phyloP scores from a whole-genome alignment of 2,113 vertebrate species.

The Panthera tigris region DNA sequence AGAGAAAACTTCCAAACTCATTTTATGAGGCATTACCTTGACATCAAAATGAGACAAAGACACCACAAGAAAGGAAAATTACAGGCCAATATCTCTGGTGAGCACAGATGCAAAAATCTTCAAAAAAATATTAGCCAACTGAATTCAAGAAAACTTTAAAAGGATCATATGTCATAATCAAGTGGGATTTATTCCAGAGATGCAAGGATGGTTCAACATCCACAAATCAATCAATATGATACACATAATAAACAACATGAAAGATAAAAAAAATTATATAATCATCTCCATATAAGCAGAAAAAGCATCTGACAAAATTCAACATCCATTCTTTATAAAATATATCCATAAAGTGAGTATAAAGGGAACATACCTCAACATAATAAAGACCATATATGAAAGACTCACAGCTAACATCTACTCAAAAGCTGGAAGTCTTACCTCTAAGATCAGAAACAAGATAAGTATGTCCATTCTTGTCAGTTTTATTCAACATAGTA shows the following conservation, averaged over 20 bases:
- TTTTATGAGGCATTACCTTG: background rate
- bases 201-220: background rate
- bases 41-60: background rate
- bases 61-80: background rate
- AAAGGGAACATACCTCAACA: background rate
- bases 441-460: background rate
- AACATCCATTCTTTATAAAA: background rate
- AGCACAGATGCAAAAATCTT: background rate
- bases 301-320: background rate
- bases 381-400: background rate
- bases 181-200: background rate
- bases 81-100: background rate
- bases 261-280: background rate
- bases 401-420: background rate
- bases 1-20: background rate
- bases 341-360: background rate
- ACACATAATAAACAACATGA: background rate
- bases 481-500: background rate
- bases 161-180: background rate
- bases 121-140: background rate
- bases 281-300: background rate
- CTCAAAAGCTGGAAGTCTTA: background rate
- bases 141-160: background rate
- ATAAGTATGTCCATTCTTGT: background rate
- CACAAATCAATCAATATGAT: background rate